Evolutionary conservation across 2,888 invertebrate genomes (phyloP), one percentile per base, ranked within the genome.

Genomic region (Tortrix viridana): DNA sequence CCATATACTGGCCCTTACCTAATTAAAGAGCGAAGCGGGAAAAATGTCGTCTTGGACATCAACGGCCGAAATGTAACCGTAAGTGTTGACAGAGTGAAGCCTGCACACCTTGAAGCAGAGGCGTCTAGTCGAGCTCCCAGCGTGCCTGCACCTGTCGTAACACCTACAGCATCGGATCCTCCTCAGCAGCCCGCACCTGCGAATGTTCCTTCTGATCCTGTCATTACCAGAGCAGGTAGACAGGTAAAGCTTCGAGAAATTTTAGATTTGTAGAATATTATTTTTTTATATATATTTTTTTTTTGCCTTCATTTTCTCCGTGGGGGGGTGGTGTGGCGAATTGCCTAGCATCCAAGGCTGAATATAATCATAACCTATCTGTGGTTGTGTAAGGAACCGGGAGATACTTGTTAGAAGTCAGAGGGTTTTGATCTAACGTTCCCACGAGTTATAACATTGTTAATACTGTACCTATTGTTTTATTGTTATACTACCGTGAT

Each of bases 1-100:
- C 65, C 69, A 0, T 67, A 66, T 44, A 65, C 61, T 0, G 67
- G 69, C 0, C 66, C 69, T 0, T 62, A 57, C 26, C 23, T 19
- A 0, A 44, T 55, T 16, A 55, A 32, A 18, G 5, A n/a, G 7
- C 23, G 44, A 19, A 26, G 14, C 6, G 26, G n/a, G 2, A 55
- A 55, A 16, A 32, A 18, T 16, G 3, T 55, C 18, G 32, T 6
- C 9, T 18, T 55, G 19, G 19, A 55, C 6, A 5, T 55, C 5
- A 44, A 41, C 9, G 44, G 54, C 14, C 44, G 16, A 18, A 7
- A 44, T 18, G 44, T 19, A 3, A 46, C 41, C 6, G 54, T 55
- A 26, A 41, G 41, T 18, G 38, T 43, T 12, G 43, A 54, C 14
- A 22, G 43, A 18, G 16, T 54, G 16, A 54, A 55, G 14, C 44